Evolutionary conservation across 2,888 invertebrate species (phyloP).

Genomic region (Rhaphigaster nebulosa): DNA sequence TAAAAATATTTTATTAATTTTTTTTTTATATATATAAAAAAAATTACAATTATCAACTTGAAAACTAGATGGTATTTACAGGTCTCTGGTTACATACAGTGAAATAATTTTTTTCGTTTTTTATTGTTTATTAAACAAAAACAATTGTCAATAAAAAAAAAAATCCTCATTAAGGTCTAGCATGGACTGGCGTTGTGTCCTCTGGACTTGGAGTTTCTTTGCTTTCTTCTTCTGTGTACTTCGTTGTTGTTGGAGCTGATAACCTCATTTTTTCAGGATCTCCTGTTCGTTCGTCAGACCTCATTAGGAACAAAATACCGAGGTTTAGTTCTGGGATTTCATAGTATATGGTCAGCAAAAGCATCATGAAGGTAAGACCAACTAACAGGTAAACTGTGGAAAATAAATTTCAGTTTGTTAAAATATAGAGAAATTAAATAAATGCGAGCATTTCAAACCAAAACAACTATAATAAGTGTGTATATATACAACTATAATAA

Average conservation of each 20-base stretch:
- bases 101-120: not conserved
- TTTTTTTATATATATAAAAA: slow-evolving; percentile 21
- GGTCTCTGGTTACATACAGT: slow-evolving; percentile 27
- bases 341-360: slow-evolving; percentile 86
- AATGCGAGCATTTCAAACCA: not conserved
- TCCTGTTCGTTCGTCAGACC: slow-evolving; percentile 71
- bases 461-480: not conserved
- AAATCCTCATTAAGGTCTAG: slow-evolving; percentile 68
- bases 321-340: slow-evolving; percentile 91
- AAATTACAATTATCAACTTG: slow-evolving; percentile 21
- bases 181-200: slow-evolving; percentile 76
- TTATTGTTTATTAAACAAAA: not conserved
- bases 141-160: slow-evolving; percentile 16
- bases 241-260: slow-evolving; percentile 72
- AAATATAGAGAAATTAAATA: not conserved
- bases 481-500: not conserved
- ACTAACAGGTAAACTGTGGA: slow-evolving; percentile 82
- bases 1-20: no score
- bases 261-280: slow-evolving; percentile 78
- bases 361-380: slow-evolving; percentile 88
- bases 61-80: slow-evolving; percentile 41
- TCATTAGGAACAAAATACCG: slow-evolving; percentile 81
- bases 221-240: slow-evolving; percentile 72
- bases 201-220: slow-evolving; percentile 80
- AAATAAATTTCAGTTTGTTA: slow-evolving; percentile 58